Percentiles rank a stretch among this genome's conserved stretches.
These are phyloP conservation scores for Carapus acus DNA, from an alignment of 2,797 vertebrate genomes.

Conservation along the genomic window DNA sequence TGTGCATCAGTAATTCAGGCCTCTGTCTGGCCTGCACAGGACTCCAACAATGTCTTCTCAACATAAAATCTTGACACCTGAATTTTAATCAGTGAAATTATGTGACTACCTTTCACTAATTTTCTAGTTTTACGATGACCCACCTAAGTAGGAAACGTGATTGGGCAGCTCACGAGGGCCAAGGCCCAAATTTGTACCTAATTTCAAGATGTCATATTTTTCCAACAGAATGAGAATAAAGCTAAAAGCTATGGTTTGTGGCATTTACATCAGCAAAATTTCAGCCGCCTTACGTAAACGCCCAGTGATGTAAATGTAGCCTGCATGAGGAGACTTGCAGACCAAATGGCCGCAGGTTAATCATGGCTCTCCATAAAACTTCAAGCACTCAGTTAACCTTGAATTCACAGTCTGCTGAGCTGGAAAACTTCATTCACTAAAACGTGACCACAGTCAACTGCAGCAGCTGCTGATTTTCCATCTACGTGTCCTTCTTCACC, in stretches of 20 bases:
- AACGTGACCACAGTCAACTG: constrained; percentile 42
- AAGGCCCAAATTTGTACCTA: background rate
- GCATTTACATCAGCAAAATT: constrained; percentile 29
- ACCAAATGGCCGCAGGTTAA: constrained; percentile 35
- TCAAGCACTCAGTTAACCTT: constrained; percentile 25
- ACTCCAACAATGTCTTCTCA: constrained; percentile 4
- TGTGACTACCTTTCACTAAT: background rate
- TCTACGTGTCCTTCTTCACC: constrained; percentile 54
- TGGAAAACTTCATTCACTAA: constrained; percentile 41
- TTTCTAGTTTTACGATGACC: constrained; percentile 4
- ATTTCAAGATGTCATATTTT: background rate
- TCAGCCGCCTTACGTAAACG: constrained; percentile 26
- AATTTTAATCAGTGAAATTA: constrained; percentile 9
- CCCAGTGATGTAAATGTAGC: constrained; percentile 21
- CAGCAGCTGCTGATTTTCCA: constrained; percentile 42
- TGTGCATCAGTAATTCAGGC: too few relatives aligned
- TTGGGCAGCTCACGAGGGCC: constrained; percentile 2
- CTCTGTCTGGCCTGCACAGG: background rate
- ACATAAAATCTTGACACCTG: constrained; percentile 5
- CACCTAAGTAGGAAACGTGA: background rate
- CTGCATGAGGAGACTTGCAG: constrained; percentile 29
- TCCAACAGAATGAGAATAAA: too few relatives aligned
- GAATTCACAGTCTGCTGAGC: constrained; percentile 31
- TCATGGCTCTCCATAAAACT: constrained; percentile 23
- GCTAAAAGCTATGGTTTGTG: constrained; percentile 4